These are phyloP conservation scores for Peromyscus aztecus DNA, from an alignment of 2,797 vertebrate species.

Conservation along the genomic window DNA sequence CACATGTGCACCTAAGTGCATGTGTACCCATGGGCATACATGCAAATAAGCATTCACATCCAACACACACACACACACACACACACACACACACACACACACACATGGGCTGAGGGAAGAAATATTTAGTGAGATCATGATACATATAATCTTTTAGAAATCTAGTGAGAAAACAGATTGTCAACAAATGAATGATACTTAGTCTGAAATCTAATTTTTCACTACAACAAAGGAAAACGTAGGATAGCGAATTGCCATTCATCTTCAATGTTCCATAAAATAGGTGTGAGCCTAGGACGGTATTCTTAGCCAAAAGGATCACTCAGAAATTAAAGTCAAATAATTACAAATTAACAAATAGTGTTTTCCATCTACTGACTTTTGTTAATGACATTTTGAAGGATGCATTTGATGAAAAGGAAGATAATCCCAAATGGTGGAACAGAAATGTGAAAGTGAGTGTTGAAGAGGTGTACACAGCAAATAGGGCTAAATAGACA, in stretches of 20 bases:
- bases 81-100: neutral
- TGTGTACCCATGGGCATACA: neutral
- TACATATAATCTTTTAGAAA: neutral
- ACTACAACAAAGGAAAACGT: neutral
- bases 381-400: slow-evolving; percentile 27
- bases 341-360: neutral
- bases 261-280: neutral
- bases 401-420: neutral
- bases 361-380: neutral
- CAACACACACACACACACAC: neutral
- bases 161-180: neutral
- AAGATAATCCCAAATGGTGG: neutral
- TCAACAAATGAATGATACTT: neutral
- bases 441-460: neutral
- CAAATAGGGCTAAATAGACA: neutral
- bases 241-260: neutral
- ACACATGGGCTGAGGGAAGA: neutral
- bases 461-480: neutral
- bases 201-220: neutral
- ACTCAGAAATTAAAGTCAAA: neutral
- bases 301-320: neutral
- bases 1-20: neutral
- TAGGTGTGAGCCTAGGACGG: neutral
- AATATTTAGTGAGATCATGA: neutral
- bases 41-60: neutral